phyloP scores from a whole-genome alignment of 2,888 invertebrate species.

The Cheilosia vulpina region DNA sequence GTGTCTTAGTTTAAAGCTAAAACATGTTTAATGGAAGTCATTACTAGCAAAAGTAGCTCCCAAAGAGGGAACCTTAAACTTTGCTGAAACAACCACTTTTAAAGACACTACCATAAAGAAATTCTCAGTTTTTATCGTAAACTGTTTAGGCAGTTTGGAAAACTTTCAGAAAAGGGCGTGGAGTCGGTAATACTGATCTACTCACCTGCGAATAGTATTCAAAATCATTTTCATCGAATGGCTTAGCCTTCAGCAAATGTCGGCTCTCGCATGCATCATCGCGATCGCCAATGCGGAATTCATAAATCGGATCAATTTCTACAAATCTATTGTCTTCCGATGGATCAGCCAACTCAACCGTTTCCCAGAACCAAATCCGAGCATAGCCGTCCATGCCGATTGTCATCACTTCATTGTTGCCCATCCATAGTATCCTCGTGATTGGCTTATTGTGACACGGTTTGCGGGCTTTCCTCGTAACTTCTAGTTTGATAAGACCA shows the following conservation, averaged over 20 bases:
- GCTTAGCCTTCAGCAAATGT: slow-evolving; percentile 79
- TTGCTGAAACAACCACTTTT: too few species aligned
- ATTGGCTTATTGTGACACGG: slow-evolving; percentile 91
- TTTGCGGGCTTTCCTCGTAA: slow-evolving; percentile 88
- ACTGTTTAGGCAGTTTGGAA: too few species aligned
- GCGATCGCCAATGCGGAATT: slow-evolving; percentile 86
- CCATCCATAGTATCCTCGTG: slow-evolving; percentile 81
- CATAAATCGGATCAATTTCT: slow-evolving; percentile 94
- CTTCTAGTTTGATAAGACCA: slow-evolving; percentile 93
- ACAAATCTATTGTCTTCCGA: slow-evolving; percentile 91
- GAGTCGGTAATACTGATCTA: not conserved
- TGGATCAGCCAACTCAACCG: slow-evolving; percentile 94
- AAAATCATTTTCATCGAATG: slow-evolving; percentile 83
- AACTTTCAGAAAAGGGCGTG: too few species aligned
- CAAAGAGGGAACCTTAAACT: too few species aligned
- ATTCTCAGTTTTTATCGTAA: too few species aligned
- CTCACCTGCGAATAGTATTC: slow-evolving; percentile 91
- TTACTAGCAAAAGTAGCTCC: too few species aligned
- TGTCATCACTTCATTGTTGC: slow-evolving; percentile 82
- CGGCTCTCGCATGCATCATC: slow-evolving; percentile 79
- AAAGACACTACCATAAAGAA: too few species aligned
- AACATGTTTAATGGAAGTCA: not conserved
- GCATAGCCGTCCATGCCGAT: slow-evolving; percentile 90
- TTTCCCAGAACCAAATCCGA: slow-evolving; percentile 95
- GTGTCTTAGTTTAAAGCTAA: too few species aligned